Base-by-base conservation (phyloP, 2,888 invertebrate species). In the Celastrina argiolus region DNA sequence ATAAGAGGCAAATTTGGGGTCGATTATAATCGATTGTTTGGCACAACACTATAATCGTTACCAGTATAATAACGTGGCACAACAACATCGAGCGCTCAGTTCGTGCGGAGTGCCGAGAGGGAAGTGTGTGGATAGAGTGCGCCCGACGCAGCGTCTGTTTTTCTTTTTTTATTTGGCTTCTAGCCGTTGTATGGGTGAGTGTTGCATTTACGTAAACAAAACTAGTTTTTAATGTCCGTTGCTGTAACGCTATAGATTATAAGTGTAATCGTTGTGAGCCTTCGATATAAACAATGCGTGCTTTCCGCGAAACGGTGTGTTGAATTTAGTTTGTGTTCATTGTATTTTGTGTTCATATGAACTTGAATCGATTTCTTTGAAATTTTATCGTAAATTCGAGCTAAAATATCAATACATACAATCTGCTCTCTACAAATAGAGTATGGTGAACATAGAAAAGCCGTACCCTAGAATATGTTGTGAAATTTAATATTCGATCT, bases 161-260 rank as follows among this genome's bases (percentile, higher is more conserved):
- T 91, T 87, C 82, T 85, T 91, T 90, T 89, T 92, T 92, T 89
- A 88, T 92, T 92, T 92, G 92, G 91, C 91, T 91, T 87, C 90
- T 92, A 88, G 92, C 91, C 92, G 84, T 92, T 92, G 91, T 92
- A 92, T 92, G 92, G 92, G 92, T 92, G 74, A 91, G 92, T 74
- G 66, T 72, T 71, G 72, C 61, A 66, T 66, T 66, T 67, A 67
- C 39, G 61, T 61, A 61, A 61, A 61, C 61, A 61, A 61, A 61
- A 61, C 61, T 61, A 61, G 61, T 61, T 61, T 58, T 51, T 31
- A 31, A 51, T 16, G 22, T 22, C 10, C 10, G 4, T 12, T 22
- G 10, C 51, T 39, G 61, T 39, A 39, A 61, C 14, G 36, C 18
- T 61, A 22, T 61, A 12, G 8, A 1, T 56, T 56, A 14, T 36